These are phyloP conservation scores for Menidia beryllina DNA, from an alignment of 2,113 vertebrate genomes.

Conservation along the genomic window DNA sequence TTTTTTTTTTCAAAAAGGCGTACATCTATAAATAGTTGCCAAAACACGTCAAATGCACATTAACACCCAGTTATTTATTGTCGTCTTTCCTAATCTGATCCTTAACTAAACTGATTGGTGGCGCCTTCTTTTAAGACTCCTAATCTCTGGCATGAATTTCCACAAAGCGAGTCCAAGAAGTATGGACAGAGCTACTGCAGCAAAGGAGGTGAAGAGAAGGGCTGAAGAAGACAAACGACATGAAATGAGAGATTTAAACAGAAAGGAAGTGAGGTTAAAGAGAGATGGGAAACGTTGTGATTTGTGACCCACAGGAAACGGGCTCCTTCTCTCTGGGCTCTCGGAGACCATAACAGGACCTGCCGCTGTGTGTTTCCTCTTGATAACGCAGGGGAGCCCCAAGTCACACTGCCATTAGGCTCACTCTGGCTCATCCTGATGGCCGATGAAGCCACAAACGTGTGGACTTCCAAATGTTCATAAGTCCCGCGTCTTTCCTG, in stretches of 20 bases:
- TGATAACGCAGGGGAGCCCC: conserved; percentile 65
- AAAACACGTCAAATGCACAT: not conserved
- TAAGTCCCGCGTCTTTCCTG: not conserved
- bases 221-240: not conserved
- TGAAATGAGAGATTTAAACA: conserved; percentile 41
- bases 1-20: no score
- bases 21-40: conserved; percentile 20
- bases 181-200: not conserved
- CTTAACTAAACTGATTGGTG: not conserved
- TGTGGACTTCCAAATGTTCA: not conserved
- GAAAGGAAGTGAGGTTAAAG: conserved; percentile 51
- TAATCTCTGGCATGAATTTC: conserved; percentile 9
- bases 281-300: conserved; percentile 45
- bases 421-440: no score
- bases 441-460: no score
- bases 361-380: conserved; percentile 66
- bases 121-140: not conserved
- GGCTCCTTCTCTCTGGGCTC: conserved; percentile 39
- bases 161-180: conserved; percentile 15
- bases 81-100: no score
- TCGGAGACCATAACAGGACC: conserved; percentile 29
- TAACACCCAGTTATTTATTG: no score
- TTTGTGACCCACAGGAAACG: conserved; percentile 66
- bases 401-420: no score
- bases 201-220: conserved; percentile 7